Conservation (phyloP, 1,140 invertebrate genomes). For the Atopsyche davidsoni region DNA sequence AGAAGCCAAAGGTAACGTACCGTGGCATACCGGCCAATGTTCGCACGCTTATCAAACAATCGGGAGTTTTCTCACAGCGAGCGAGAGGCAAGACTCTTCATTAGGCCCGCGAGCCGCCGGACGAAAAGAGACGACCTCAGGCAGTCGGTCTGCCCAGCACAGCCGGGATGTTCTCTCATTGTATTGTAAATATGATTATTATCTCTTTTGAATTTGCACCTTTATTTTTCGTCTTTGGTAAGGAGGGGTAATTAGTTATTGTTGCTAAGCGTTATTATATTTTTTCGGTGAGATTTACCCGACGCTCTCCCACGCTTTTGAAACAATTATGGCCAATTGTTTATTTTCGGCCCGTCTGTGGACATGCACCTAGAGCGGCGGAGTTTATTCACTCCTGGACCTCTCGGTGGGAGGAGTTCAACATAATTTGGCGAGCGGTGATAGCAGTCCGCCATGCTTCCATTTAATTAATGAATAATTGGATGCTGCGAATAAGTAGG, state of each 20-base stretch:
- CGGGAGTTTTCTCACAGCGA: conserved; percentile 19
- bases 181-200: conserved; percentile 16
- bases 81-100: too few species aligned
- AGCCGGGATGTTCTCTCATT: conserved; percentile 8
- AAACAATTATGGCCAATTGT: not conserved
- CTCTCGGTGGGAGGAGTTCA: too few species aligned
- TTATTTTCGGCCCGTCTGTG: too few species aligned
- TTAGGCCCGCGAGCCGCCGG: too few species aligned
- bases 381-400: too few species aligned
- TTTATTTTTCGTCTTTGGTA: conserved; percentile 2
- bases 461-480: too few species aligned
- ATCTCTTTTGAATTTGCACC: conserved; percentile 21
- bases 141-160: conserved; percentile 2
- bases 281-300: not conserved
- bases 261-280: not conserved
- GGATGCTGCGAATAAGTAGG: too few species aligned
- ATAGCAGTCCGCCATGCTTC: too few species aligned
- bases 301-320: conserved; percentile 3
- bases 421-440: too few species aligned
- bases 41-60: conserved; percentile 23
- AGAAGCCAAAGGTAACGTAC: conserved; percentile 20
- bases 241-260: conserved; percentile 17
- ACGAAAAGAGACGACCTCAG: not conserved
- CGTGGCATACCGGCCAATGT: conserved; percentile 20
- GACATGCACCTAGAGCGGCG: too few species aligned